Conservation (phyloP, 2,888 invertebrate species). For the Tachystola acroxantha region DNA sequence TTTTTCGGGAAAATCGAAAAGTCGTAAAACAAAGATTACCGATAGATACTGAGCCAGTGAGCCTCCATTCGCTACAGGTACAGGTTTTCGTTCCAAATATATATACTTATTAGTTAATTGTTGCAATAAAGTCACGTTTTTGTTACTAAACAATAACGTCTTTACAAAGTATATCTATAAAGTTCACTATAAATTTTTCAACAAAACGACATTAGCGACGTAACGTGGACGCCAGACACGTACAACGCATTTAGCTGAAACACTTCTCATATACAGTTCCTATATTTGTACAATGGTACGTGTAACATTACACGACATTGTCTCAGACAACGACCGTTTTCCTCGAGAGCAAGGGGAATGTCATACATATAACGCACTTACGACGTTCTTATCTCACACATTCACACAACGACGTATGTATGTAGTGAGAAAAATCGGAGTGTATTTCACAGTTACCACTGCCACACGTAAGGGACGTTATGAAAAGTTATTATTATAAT, state of each 20-base stretch:
- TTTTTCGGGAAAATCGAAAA: too few species aligned
- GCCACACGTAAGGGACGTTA: slow-evolving; percentile 19
- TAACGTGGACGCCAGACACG: slow-evolving; percentile 9
- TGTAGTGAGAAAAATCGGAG: slow-evolving; percentile 22
- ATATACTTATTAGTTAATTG: too few species aligned
- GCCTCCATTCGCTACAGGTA: too few species aligned
- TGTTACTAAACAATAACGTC: too few species aligned
- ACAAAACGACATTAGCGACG: background rate
- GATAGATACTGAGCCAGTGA: too few species aligned
- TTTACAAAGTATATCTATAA: too few species aligned
- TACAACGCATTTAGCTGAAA: slow-evolving; percentile 8
- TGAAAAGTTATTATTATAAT: slow-evolving; percentile 30
- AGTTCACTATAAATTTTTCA: background rate
- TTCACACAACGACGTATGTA: slow-evolving; percentile 6
- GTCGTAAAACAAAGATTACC: too few species aligned
- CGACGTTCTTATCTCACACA: too few species aligned
- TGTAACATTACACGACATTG: slow-evolving; percentile 14
- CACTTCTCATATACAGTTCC: slow-evolving; percentile 9
- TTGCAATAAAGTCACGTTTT: too few species aligned
- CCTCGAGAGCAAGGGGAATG: slow-evolving; percentile 8
- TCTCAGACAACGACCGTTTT: slow-evolving; percentile 9
- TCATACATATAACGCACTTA: slow-evolving; percentile 9
- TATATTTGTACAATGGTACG: slow-evolving; percentile 14
- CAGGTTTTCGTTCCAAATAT: too few species aligned
- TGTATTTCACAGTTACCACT: slow-evolving; percentile 24